Evolutionary conservation across 2,888 invertebrate species (phyloP).

Genomic region (Cerceris ruficornis): DNA sequence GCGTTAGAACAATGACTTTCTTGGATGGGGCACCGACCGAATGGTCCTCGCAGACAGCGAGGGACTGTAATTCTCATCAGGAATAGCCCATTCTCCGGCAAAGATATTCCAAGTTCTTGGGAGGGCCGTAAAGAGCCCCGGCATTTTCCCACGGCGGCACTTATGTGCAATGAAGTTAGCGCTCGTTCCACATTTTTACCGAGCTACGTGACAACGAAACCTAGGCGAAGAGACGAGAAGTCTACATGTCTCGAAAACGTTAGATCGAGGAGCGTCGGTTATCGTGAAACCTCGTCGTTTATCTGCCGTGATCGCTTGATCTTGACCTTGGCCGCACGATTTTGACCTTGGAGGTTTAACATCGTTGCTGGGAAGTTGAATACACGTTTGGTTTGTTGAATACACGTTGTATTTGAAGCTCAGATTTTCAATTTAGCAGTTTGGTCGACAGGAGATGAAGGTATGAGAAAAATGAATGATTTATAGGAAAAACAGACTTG

Average conservation of each 20-base stretch:
- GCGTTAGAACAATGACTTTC: constrained; percentile 63
- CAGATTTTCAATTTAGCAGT: too few species aligned
- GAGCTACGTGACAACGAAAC: constrained; percentile 39
- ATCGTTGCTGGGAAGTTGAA: too few species aligned
- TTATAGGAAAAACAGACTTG: too few species aligned
- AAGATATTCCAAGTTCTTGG: constrained; percentile 61
- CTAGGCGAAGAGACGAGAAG: background rate
- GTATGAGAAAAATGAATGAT: too few species aligned
- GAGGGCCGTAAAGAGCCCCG: constrained; percentile 53
- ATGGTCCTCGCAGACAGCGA: constrained; percentile 55
- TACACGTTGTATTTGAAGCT: too few species aligned
- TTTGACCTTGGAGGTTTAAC: too few species aligned
- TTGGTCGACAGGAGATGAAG: too few species aligned
- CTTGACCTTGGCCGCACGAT: too few species aligned
- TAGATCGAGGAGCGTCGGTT: constrained; percentile 42
- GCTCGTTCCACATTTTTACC: constrained; percentile 53
- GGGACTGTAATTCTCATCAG: constrained; percentile 62
- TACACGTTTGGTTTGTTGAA: too few species aligned
- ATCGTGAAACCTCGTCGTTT: background rate
- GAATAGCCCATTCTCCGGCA: constrained; percentile 59
- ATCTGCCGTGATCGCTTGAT: too few species aligned
- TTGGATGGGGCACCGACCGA: constrained; percentile 38
- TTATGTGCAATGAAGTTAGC: constrained; percentile 59
- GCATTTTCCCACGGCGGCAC: constrained; percentile 53
- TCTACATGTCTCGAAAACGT: background rate